Percentiles rank a stretch among this genome's conserved stretches.
Evolutionary conservation across 1,140 invertebrate species (phyloP).

Genomic region (Diuraphis noxia): DNA sequence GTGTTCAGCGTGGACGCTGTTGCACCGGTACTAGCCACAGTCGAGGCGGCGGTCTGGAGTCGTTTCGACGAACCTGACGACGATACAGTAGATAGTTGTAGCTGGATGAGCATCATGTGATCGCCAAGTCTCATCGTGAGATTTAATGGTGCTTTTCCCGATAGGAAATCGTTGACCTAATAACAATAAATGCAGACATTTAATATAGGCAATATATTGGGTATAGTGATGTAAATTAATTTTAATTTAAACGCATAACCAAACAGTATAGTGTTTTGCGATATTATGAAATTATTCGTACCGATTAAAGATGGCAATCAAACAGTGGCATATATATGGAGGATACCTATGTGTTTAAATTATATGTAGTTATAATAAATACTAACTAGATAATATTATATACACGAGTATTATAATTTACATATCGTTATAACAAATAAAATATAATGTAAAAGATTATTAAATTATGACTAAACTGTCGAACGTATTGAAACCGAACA

Average conservation of each 20-base stretch:
- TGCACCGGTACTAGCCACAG: not conserved
- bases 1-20: constrained; percentile 58
- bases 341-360: no score
- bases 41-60: constrained; percentile 23
- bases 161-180: constrained; percentile 89
- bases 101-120: constrained; percentile 95
- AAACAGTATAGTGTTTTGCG: not conserved
- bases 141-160: constrained; percentile 89
- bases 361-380: no score
- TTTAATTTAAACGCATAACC: not conserved
- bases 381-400: no score
- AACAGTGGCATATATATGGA: no score
- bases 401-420: no score
- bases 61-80: constrained; percentile 33
- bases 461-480: no score
- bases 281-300: not conserved
- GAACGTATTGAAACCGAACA: no score
- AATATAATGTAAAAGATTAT: no score
- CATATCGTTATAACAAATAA: no score
- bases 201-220: not conserved
- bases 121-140: constrained; percentile 92
- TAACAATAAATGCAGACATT: constrained; percentile 19
- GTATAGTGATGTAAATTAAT: not conserved
- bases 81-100: constrained; percentile 82
- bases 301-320: no score